Percentiles rank a stretch among this genome's conserved stretches.
Evolutionary conservation across 2,113 vertebrate species (phyloP).

Genomic region (Hyperopisus bebe): DNA sequence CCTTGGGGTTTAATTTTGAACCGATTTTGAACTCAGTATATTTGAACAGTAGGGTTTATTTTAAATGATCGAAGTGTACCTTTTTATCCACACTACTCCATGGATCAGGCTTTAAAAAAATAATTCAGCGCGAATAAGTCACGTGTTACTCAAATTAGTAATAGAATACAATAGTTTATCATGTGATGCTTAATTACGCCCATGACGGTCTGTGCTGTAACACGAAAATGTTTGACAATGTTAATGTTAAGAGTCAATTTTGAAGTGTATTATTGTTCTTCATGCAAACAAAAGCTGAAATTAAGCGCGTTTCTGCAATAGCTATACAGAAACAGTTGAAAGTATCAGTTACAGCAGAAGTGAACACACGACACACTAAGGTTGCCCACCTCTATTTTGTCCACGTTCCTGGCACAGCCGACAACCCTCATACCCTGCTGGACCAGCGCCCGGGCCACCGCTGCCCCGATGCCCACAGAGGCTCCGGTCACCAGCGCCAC

Average conservation of each 20-base stretch:
- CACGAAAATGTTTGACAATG: not conserved
- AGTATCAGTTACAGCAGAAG: not conserved
- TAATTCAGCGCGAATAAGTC: not conserved
- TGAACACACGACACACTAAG: not conserved
- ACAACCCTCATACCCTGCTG: constrained; percentile 87
- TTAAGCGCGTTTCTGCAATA: not conserved
- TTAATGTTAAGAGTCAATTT: not conserved
- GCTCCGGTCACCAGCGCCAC: constrained; percentile 90
- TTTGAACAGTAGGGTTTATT: not conserved
- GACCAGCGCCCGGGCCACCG: constrained; percentile 80
- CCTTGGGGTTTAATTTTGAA: not conserved
- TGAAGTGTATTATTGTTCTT: not conserved
- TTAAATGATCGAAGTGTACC: not conserved
- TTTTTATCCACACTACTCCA: not conserved
- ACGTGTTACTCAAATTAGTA: not conserved
- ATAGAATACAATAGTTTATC: not conserved
- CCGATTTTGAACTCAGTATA: not conserved
- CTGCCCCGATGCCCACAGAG: constrained; percentile 86
- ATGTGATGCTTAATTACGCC: not conserved
- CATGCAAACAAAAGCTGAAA: not conserved
- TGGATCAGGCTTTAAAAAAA: not conserved
- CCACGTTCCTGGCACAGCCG: constrained; percentile 82
- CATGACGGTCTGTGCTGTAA: not conserved
- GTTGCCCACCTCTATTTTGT: constrained; percentile 81
- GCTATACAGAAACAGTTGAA: not conserved